Conservation (phyloP, 2,888 invertebrate genomes). For the Athalia rosae region DNA sequence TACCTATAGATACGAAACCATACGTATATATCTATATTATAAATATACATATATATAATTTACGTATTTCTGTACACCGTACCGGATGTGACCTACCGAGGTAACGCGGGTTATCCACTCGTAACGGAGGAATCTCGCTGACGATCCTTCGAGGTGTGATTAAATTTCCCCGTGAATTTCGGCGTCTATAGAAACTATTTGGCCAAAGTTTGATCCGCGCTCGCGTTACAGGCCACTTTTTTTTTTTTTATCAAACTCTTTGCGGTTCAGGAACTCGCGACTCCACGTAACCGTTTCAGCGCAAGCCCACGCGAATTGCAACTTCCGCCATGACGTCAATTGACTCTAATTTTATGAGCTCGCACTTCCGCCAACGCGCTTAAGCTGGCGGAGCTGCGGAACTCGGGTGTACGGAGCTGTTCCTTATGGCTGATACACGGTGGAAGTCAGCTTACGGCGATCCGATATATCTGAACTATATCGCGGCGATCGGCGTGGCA, state of each 20-base stretch:
- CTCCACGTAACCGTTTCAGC: not conserved
- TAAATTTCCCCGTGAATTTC: not conserved
- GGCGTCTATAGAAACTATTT: not conserved
- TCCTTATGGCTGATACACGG: too few species aligned
- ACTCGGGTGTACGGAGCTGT: not conserved
- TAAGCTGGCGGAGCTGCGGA: not conserved
- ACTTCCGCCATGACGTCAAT: conserved; percentile 40
- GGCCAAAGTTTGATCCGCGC: not conserved
- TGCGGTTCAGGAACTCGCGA: conserved; percentile 17
- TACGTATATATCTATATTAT: too few species aligned
- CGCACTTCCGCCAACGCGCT: conserved; percentile 50
- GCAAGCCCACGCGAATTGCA: conserved; percentile 40
- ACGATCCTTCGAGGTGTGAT: too few species aligned
- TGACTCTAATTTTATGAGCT: conserved; percentile 58
- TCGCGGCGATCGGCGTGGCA: too few species aligned
- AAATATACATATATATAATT: too few species aligned
- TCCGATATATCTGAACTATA: too few species aligned
- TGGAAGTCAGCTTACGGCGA: too few species aligned
- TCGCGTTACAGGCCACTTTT: not conserved
- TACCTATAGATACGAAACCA: not conserved
- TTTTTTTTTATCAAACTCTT: conserved; percentile 11
- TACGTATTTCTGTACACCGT: not conserved
- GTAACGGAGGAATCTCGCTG: not conserved
- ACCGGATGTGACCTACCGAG: conserved; percentile 6
- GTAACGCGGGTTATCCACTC: conserved; percentile 11